Base-by-base conservation (phyloP, 1,140 invertebrate species). In the Drosophila orosa region DNA sequence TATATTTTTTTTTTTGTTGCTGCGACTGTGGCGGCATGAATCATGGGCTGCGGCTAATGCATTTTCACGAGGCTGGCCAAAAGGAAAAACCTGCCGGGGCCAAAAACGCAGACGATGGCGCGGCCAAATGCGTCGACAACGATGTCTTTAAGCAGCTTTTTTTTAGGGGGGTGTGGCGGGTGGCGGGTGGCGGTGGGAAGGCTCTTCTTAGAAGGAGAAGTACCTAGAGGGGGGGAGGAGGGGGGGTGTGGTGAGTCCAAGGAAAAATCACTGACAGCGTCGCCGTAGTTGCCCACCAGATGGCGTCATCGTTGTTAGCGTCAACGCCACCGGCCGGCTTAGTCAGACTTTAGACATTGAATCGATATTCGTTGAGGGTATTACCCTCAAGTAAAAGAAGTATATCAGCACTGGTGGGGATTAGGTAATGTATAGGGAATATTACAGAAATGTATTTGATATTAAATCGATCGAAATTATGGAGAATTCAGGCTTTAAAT, bases 81-180 rank as follows among this genome's bases (percentile, higher is more conserved):
- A 80, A 78, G 63, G 78, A 81, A 81, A 86, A 86, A 76, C 80
- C 76, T 75, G 80, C 42, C 48, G 63, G 44, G 50, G 68, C 73
- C 76, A 77, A 76, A 79, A 79, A 52, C 47, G 50, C 78, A 63
- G 74, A 47, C 63, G 42, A 29, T 78, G 59, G 44, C 63, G 45
- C 35, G 50, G 80, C 80, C 80, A 82, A 82, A 83, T 83, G 69
- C 60, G 80, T 74, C 61, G 74, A 69, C 67, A 69, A 57, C 67
- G 67, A 71, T 71, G 68, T 56, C 79, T 73, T 60, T 60, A 52
- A 59, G 73, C 39, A 57, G 65, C 31, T 71, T 57, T 68, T 71
- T 25, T 19, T 47, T 6, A 6, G 8, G 44, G 44, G 44, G 22
- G 44, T 45, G 44, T n/a, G 3, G 3, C 5, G 39, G 39, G 39